Evolutionary conservation across 2,888 invertebrate genomes (phyloP).

Genomic region (Drosophila nr. perissopoda): DNA sequence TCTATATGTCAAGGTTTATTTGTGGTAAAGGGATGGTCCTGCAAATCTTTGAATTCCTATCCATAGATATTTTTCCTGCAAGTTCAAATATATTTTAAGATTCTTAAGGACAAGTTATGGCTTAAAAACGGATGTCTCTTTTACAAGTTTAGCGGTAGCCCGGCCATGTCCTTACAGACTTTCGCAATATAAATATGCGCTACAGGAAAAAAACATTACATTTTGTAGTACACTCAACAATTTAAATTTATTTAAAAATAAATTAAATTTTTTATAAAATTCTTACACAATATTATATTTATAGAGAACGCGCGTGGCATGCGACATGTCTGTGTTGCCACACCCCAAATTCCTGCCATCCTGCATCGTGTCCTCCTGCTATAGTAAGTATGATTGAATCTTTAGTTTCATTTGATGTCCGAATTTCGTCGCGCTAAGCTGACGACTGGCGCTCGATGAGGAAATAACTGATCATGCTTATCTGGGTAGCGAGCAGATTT

Average conservation of each 20-base stretch:
- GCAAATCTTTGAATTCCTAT: not conserved
- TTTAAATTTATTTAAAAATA: conserved; percentile 77
- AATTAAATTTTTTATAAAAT: conserved; percentile 75
- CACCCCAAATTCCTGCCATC: conserved; percentile 19
- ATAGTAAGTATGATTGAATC: conserved; percentile 72
- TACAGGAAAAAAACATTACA: not conserved
- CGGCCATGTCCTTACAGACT: not conserved
- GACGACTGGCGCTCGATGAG: conserved; percentile 28
- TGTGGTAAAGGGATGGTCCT: no score
- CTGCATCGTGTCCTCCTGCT: conserved; percentile 29
- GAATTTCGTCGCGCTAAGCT: conserved; percentile 54
- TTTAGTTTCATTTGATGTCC: conserved; percentile 71
- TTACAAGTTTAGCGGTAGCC: not conserved
- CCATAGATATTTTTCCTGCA: not conserved
- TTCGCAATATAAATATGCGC: not conserved
- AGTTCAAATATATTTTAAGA: not conserved
- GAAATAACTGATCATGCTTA: conserved; percentile 42
- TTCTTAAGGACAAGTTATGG: not conserved
- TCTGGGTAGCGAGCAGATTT: conserved; percentile 96
- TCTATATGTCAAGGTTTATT: no score
- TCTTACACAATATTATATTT: conserved; percentile 70
- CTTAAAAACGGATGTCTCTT: not conserved
- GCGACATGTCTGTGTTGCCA: conserved; percentile 35
- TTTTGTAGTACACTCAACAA: conserved; percentile 62
- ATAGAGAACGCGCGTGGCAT: conserved; percentile 52